Conservation (phyloP, 2,888 invertebrate species). For the Drepana falcataria region DNA sequence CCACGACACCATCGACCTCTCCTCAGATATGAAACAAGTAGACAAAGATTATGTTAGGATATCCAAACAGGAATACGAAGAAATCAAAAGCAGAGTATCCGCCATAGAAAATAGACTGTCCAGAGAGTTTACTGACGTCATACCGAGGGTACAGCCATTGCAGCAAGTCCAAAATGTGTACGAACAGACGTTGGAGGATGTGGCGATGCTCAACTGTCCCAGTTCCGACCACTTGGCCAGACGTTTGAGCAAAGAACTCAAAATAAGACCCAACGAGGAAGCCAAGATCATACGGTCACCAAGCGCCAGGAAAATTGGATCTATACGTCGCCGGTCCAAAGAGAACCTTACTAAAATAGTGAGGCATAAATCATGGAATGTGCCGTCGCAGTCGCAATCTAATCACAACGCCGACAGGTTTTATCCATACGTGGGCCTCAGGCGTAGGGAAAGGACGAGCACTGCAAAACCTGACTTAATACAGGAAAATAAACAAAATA, state of each 20-base stretch:
- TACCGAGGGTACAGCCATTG: conserved; percentile 71
- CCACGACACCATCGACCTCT: conserved; percentile 66
- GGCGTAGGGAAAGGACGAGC: conserved; percentile 61
- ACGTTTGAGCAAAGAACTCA: conserved; percentile 84
- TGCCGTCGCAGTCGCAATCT: conserved; percentile 61
- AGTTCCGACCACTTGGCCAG: conserved; percentile 85
- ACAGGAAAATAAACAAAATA: conserved; percentile 30
- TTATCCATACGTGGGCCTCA: conserved; percentile 75
- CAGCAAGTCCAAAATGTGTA: conserved; percentile 85
- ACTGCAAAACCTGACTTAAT: conserved; percentile 46
- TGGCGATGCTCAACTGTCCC: conserved; percentile 80
- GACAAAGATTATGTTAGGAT: conserved; percentile 83
- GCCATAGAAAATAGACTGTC: conserved; percentile 85
- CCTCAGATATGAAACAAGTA: conserved; percentile 56
- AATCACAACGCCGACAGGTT: conserved; percentile 62
- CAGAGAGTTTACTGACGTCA: conserved; percentile 80
- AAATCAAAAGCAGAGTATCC: conserved; percentile 85
- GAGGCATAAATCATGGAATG: conserved; percentile 83
- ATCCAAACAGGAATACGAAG: conserved; percentile 87
- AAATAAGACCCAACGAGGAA: conserved; percentile 84
- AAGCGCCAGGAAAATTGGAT: conserved; percentile 89
- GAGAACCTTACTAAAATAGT: conserved; percentile 79
- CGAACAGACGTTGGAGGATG: conserved; percentile 84
- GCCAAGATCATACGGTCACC: conserved; percentile 87
- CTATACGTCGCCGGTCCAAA: conserved; percentile 84